These are phyloP conservation scores for Conops quadrifasciatus DNA, from an alignment of 2,888 invertebrate species.

Conservation along the genomic window DNA sequence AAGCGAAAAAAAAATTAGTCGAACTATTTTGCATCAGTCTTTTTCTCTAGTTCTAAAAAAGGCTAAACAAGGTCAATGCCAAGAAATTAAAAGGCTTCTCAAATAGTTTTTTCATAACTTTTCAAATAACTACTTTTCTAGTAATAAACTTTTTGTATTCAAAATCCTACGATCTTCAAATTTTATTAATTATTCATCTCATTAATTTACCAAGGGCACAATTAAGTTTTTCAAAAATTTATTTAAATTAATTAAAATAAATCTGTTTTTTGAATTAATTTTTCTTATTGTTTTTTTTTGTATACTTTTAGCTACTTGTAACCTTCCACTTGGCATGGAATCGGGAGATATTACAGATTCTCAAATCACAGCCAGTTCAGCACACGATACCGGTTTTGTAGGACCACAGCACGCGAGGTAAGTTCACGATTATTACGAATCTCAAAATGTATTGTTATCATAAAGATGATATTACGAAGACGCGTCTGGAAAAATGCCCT, in stretches of 20 bases:
- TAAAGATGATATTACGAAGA: background rate
- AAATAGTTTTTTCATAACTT: no score
- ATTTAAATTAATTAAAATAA: background rate
- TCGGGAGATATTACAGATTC: constrained; percentile 79
- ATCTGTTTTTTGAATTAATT: background rate
- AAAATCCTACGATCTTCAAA: no score
- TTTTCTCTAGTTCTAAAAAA: no score
- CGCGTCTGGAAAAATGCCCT: background rate
- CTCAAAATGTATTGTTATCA: background rate
- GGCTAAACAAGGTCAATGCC: no score
- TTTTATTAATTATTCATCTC: no score
- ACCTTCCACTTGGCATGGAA: constrained; percentile 81
- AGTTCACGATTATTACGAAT: constrained; percentile 42
- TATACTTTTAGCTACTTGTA: constrained; percentile 76
- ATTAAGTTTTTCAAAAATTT: background rate
- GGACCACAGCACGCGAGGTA: constrained; percentile 86
- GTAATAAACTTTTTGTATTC: no score
- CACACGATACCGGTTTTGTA: constrained; percentile 81
- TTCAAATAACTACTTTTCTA: no score
- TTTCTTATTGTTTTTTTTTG: constrained; percentile 23
- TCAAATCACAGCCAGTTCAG: constrained; percentile 82
- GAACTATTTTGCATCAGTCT: no score
- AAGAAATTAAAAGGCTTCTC: no score
- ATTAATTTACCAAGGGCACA: no score
- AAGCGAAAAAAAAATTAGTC: no score